A percentile compares a stretch with the other conserved stretches of the same genome.
Evolutionary conservation across 2,797 vertebrate genomes (phyloP).

Genomic region (Spatula versicolor): DNA sequence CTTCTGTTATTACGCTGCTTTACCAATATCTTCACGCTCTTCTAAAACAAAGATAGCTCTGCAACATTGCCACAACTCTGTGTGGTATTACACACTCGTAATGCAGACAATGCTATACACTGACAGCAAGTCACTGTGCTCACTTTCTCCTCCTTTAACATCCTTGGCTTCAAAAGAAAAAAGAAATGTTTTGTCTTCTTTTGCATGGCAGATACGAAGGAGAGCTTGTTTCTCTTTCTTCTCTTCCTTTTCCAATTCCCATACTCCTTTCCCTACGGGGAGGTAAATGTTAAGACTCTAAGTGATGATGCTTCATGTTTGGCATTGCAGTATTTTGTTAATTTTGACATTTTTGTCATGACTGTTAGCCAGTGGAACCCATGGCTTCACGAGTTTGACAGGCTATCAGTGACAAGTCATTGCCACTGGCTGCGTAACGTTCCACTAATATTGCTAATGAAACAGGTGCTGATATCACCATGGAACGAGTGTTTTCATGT

Average conservation of each 20-base stretch:
- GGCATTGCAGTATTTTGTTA: background rate
- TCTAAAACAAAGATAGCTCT: background rate
- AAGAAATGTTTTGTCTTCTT: background rate
- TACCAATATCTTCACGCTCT: background rate
- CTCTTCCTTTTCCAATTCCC: background rate
- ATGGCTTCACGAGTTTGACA: background rate
- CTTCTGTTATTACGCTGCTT: background rate
- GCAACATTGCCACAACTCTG: constrained; percentile 3
- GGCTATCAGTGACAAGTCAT: background rate
- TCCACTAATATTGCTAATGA: background rate
- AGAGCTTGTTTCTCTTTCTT: background rate
- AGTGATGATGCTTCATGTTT: background rate
- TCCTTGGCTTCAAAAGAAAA: background rate
- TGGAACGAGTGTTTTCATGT: background rate
- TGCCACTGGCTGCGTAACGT: background rate
- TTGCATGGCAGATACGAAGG: background rate
- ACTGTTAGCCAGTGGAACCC: background rate
- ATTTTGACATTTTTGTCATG: background rate
- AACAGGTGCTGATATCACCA: background rate
- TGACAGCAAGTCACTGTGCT: background rate
- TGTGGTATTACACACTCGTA: background rate
- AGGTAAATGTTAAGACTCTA: background rate
- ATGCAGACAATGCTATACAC: background rate
- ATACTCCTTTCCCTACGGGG: background rate
- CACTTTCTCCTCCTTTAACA: background rate